phyloP scores from a whole-genome alignment of 2,888 invertebrate species.

The Caenorhabditis japonica region DNA sequence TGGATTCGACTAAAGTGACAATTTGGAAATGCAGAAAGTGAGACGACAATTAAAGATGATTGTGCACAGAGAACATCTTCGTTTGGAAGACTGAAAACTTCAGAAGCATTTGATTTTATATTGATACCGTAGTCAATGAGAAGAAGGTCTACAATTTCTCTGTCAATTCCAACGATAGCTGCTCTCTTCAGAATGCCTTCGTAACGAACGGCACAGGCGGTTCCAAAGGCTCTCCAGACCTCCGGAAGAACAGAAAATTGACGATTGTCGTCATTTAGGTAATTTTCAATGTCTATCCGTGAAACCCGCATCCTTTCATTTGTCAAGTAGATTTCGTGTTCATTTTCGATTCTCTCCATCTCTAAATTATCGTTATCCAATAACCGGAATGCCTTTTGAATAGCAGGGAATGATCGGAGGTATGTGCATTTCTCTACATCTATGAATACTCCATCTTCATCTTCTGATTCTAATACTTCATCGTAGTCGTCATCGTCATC shows the following conservation, averaged over 20 bases:
- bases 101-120: not conserved
- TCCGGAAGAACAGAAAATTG: slow-evolving; percentile 4
- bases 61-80: not conserved
- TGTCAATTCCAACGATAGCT: not conserved
- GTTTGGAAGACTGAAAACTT: slow-evolving; percentile 23
- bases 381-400: not conserved
- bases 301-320: slow-evolving; percentile 7
- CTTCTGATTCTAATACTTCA: slow-evolving; percentile 6
- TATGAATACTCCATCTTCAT: slow-evolving; percentile 1
- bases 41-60: slow-evolving; percentile 13
- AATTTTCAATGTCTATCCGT: slow-evolving; percentile 13
- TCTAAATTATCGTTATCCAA: not conserved
- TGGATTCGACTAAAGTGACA: slow-evolving; percentile 24
- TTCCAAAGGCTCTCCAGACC: slow-evolving; percentile 11
- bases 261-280: not conserved
- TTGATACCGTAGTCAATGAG: slow-evolving; percentile 27
- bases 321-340: slow-evolving; percentile 23
- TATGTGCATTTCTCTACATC: not conserved
- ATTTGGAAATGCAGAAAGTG: not conserved
- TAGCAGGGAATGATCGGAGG: slow-evolving; percentile 22
- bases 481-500: slow-evolving; percentile 22
- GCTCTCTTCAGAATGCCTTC: slow-evolving; percentile 18
- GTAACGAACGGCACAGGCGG: slow-evolving; percentile 11
- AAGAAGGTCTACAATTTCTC: not conserved
- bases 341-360: slow-evolving; percentile 23